Evolutionary conservation across 1,140 invertebrate genomes (phyloP).

Genomic region (Dinothrombium tinctorium): DNA sequence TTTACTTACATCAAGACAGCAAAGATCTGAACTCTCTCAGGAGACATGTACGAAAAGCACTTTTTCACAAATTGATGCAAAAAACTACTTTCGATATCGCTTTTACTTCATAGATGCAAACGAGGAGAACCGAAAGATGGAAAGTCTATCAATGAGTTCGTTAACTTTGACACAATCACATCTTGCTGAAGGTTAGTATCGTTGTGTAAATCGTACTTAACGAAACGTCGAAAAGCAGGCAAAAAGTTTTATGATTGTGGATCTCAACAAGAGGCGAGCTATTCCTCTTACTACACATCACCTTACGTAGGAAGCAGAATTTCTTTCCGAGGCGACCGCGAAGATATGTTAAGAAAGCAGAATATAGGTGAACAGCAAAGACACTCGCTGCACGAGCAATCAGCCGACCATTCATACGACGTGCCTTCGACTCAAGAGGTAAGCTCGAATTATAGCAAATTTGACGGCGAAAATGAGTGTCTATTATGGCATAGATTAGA

Average conservation of each 20-base stretch:
- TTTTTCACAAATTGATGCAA: too few species aligned
- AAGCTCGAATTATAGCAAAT: too few species aligned
- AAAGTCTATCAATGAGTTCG: background rate
- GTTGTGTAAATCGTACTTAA: background rate
- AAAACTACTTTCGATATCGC: background rate
- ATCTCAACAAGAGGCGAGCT: background rate
- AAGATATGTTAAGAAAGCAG: too few species aligned
- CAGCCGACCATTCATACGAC: too few species aligned
- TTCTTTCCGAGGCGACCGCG: background rate
- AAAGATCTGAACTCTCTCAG: background rate
- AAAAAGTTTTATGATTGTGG: conserved; percentile 1
- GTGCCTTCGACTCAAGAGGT: too few species aligned
- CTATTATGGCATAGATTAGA: too few species aligned
- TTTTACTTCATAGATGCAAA: background rate
- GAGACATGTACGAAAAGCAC: background rate
- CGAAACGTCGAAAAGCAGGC: background rate
- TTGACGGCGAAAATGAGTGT: too few species aligned
- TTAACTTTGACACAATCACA: background rate
- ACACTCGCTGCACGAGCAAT: too few species aligned
- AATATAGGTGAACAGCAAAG: too few species aligned
- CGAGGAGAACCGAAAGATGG: background rate
- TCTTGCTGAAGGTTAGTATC: background rate
- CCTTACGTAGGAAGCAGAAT: background rate
- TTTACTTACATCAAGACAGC: background rate
- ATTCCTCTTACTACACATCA: conserved; percentile 3